Conservation (phyloP, 2,797 vertebrate genomes). For the Hydrolagus colliei region DNA sequence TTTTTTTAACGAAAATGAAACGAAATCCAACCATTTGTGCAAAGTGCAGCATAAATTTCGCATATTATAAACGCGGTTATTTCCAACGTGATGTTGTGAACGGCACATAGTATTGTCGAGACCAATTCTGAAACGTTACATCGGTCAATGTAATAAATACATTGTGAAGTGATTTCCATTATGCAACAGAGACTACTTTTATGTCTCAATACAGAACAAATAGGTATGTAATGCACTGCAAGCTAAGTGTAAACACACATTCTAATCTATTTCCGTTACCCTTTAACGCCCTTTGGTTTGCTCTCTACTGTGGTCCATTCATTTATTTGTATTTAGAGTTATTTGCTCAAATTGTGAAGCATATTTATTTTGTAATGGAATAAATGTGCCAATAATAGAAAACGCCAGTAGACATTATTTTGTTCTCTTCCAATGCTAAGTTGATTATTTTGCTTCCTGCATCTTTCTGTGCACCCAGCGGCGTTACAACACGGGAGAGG, state of each 20-base stretch:
- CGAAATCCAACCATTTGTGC: not conserved
- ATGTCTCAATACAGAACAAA: not conserved
- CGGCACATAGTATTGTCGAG: not conserved
- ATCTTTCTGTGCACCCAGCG: not conserved
- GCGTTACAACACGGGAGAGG: not conserved
- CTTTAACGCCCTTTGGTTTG: not conserved
- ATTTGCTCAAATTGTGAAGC: not conserved
- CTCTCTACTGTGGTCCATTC: not conserved
- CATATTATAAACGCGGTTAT: not conserved
- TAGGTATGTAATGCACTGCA: not conserved
- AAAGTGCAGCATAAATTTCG: not conserved
- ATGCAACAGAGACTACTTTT: conserved; percentile 14
- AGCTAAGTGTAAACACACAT: conserved; percentile 24
- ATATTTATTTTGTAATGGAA: conserved; percentile 5
- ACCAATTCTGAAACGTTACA: conserved; percentile 16
- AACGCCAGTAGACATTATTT: not conserved
- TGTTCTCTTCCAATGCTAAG: conserved; percentile 4
- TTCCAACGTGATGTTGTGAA: not conserved
- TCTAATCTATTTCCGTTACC: conserved; percentile 16
- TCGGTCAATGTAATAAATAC: conserved; percentile 1
- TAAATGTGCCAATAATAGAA: not conserved
- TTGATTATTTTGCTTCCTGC: not conserved
- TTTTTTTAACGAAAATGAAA: conserved; percentile 6
- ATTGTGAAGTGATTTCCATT: conserved; percentile 22
- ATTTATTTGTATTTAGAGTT: not conserved